These are phyloP conservation scores for Drosophila barbarae DNA, from an alignment of 2,888 invertebrate genomes.

Conservation along the genomic window DNA sequence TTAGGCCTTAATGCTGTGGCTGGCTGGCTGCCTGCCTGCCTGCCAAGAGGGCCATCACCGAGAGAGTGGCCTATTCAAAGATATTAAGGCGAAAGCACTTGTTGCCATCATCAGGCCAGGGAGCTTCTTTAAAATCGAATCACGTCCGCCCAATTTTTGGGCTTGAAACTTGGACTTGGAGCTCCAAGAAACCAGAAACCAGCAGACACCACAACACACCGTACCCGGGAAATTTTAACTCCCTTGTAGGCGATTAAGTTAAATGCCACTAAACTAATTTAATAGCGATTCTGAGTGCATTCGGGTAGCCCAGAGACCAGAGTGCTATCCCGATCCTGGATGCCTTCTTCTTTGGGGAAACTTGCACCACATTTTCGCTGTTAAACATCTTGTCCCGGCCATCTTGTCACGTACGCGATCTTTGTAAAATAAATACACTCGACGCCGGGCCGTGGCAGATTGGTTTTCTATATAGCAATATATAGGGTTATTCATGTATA, in stretches of 20 bases:
- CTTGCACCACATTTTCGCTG: slow-evolving; percentile 67
- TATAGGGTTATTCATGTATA: slow-evolving; percentile 60
- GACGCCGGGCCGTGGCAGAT: slow-evolving; percentile 58
- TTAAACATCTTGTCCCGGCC: slow-evolving; percentile 67
- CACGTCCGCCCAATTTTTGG: slow-evolving; percentile 75
- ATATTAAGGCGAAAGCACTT: slow-evolving; percentile 55
- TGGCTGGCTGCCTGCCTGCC: slow-evolving; percentile 2
- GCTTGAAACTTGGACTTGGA: slow-evolving; percentile 8
- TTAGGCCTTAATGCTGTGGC: slow-evolving; percentile 26
- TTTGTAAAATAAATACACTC: slow-evolving; percentile 65
- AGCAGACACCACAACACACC: slow-evolving; percentile 10
- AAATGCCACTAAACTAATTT: slow-evolving; percentile 79
- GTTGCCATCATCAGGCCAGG: slow-evolving; percentile 44
- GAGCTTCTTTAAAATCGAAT: slow-evolving; percentile 75
- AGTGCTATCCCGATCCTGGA: slow-evolving; percentile 8
- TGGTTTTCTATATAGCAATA: slow-evolving; percentile 77
- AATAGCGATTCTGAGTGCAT: slow-evolving; percentile 77
- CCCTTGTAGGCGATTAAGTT: slow-evolving; percentile 75
- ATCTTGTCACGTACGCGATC: slow-evolving; percentile 72
- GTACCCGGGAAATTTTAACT: slow-evolving; percentile 66
- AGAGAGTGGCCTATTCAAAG: slow-evolving; percentile 49
- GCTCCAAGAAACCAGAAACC: slow-evolving; percentile 3
- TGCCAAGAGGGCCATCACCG: slow-evolving; percentile 7
- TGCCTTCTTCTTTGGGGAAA: slow-evolving; percentile 40
- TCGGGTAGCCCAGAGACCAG: slow-evolving; percentile 11